Evolutionary conservation across 2,888 invertebrate species (phyloP), one percentile per base, ranked within the genome.

Genomic region (Orthonychiurus folsomi): DNA sequence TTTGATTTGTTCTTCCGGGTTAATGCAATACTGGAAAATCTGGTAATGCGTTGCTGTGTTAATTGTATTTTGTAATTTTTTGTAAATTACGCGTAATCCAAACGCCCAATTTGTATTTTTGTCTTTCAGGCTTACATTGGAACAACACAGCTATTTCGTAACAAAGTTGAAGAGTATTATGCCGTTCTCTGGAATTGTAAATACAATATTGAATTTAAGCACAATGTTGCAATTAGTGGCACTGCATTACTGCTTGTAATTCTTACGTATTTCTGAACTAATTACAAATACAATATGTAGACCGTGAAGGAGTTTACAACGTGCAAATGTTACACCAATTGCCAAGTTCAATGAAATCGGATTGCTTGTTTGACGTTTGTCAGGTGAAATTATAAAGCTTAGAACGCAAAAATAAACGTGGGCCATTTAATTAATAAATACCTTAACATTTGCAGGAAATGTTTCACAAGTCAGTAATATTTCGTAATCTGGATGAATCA

Each of bases 391-490:
- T n/a, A n/a, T n/a, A n/a, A n/a, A n/a, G n/a, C n/a, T n/a, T n/a
- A n/a, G n/a, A n/a, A n/a, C n/a, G n/a, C n/a, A n/a, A n/a, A n/a
- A n/a, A n/a, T n/a, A n/a, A n/a, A 15, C 9, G 53, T 53, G 12
- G 9, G 9, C 15, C 53, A 53, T 53, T 15, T 20, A n/a, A n/a
- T n/a, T n/a, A n/a, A n/a, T n/a, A n/a, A n/a, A n/a, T n/a, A n/a
- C n/a, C n/a, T n/a, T n/a, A n/a, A n/a, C n/a, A n/a, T n/a, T n/a
- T n/a, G n/a, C n/a, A n/a, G 15, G 37, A 69, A 59, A 69, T 72
- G 69, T 72, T 72, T 63, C 66, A 70, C 60, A 72, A 72, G 47
- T 70, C 69, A 15, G 63, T 63, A 28, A 52, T 72, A 1, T 67
- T 72, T 57, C 66, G 65, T n/a, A 67, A 66, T 18, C 47, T 68